Evolutionary conservation across 2,888 invertebrate genomes (phyloP).

Genomic region (Pterostichus madidus): DNA sequence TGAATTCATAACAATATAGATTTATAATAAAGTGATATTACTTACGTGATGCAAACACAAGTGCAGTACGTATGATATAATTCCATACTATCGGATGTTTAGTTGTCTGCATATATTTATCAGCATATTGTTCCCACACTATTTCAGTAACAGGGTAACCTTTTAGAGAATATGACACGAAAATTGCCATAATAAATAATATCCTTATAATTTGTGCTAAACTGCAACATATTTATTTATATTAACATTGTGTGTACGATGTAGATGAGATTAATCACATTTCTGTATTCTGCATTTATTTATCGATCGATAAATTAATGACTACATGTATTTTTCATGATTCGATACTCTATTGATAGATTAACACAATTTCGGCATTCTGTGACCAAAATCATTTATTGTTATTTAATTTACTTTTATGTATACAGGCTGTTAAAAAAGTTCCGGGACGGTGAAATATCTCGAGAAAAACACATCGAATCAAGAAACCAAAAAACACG

Average conservation of each 20-base stretch:
- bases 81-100: conserved; percentile 14
- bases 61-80: conserved; percentile 8
- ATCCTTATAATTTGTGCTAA: conserved; percentile 19
- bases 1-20: not conserved
- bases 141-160: conserved; percentile 10
- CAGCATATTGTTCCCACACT: conserved; percentile 44
- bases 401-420: too few species aligned
- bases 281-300: too few species aligned
- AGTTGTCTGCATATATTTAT: not conserved
- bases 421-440: too few species aligned
- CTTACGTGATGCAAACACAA: conserved; percentile 16
- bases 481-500: too few species aligned
- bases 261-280: not conserved
- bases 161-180: conserved; percentile 25
- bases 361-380: too few species aligned
- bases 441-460: too few species aligned
- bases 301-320: too few species aligned
- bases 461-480: too few species aligned
- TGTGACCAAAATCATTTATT: too few species aligned
- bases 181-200: conserved; percentile 9
- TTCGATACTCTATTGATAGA: too few species aligned
- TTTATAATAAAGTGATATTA: not conserved
- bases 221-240: conserved; percentile 18
- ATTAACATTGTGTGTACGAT: not conserved
- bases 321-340: too few species aligned